phyloP scores from a whole-genome alignment of 2,113 vertebrate species.

The Vulpes vulpes region DNA sequence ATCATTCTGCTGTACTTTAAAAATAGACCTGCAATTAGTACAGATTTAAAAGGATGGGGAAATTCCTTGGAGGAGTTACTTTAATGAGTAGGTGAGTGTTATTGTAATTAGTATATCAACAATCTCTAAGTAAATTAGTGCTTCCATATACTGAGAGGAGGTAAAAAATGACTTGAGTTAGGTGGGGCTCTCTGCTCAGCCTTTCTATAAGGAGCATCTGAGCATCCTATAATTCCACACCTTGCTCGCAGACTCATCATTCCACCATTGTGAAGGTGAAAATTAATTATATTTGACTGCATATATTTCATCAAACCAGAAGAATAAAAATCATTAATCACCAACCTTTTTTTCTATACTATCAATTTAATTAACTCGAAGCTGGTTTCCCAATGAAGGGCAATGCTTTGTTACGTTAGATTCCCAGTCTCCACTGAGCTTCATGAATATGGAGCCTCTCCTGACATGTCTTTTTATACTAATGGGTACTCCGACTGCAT shows the following conservation, averaged over 20 bases:
- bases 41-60: neutral
- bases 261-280: neutral
- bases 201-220: neutral
- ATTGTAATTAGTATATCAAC: constrained; percentile 57
- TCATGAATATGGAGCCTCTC: accelerated
- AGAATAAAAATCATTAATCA: neutral
- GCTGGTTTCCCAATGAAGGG: neutral
- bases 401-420: neutral
- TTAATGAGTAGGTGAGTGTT: constrained; percentile 67
- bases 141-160: neutral
- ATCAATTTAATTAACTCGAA: constrained; percentile 50
- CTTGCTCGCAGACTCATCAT: neutral
- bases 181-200: neutral
- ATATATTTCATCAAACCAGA: neutral
- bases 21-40: constrained; percentile 56
- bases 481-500: accelerated
- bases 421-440: neutral
- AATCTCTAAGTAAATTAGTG: constrained; percentile 45
- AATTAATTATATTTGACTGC: constrained; percentile 36
- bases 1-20: neutral
- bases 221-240: neutral
- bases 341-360: neutral
- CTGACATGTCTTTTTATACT: neutral
- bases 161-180: neutral
- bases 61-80: constrained; percentile 42